Percentiles rank a stretch among this genome's conserved stretches.
Evolutionary conservation across 2,888 invertebrate species (phyloP).

Genomic region (Caenorhabditis doughertyi): DNA sequence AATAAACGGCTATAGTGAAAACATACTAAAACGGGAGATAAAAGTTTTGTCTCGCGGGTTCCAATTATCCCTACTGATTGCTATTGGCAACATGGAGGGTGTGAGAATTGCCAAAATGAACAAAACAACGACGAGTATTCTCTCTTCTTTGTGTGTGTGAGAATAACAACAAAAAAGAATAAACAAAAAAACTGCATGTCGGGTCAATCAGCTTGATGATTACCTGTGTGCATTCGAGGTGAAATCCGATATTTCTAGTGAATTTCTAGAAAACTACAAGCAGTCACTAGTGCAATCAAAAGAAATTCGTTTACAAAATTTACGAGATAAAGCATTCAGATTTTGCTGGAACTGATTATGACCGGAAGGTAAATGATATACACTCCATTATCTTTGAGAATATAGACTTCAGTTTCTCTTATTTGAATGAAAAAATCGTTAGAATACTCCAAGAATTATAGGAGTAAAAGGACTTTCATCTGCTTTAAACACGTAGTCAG

Average conservation of each 20-base stretch:
- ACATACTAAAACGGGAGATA: conserved; percentile 9
- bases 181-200: conserved; percentile 23
- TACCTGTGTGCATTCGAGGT: conserved; percentile 57
- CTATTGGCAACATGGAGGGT: conserved; percentile 48
- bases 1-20: not conserved
- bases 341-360: no score
- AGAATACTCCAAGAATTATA: no score
- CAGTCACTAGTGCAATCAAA: conserved; percentile 8
- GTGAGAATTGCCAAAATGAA: conserved; percentile 20
- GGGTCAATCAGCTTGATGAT: conserved; percentile 60
- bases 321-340: no score
- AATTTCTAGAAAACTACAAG: not conserved
- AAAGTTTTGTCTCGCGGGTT: conserved; percentile 25
- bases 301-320: not conserved
- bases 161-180: conserved; percentile 11
- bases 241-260: conserved; percentile 55
- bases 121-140: conserved; percentile 13
- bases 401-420: no score
- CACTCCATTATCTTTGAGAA: no score
- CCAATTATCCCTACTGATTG: conserved; percentile 45
- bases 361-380: no score
- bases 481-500: no score
- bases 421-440: no score
- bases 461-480: no score
- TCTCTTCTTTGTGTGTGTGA: not conserved